Evolutionary conservation across 2,113 vertebrate genomes (phyloP).

Genomic region (Rhagologus leucostigma): DNA sequence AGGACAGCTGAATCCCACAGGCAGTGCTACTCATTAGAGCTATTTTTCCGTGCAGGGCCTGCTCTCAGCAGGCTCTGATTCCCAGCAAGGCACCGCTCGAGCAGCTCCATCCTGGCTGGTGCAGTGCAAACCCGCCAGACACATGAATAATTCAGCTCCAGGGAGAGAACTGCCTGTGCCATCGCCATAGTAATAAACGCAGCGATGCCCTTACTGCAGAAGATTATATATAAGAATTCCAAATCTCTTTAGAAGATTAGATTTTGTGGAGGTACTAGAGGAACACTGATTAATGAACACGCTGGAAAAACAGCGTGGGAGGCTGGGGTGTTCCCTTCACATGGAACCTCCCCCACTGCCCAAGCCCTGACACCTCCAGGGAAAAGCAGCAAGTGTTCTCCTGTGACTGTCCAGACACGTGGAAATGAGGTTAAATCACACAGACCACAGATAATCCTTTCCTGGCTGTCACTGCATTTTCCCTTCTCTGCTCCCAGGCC

Average conservation of each 20-base stretch:
- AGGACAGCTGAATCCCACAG: background rate
- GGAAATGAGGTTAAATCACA: background rate
- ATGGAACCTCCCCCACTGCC: fast-evolving
- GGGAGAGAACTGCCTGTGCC: background rate
- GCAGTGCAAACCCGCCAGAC: background rate
- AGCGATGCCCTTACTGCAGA: background rate
- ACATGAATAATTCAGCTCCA: background rate
- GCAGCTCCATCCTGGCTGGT: background rate
- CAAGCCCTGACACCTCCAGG: background rate
- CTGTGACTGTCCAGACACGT: background rate
- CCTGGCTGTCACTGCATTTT: fast-evolving
- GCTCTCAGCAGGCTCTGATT: background rate
- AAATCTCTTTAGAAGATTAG: constrained; percentile 20
- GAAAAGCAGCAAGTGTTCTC: background rate
- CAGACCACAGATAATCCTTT: background rate
- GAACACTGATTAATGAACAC: background rate
- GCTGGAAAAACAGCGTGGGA: fast-evolving
- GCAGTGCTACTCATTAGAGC: fast-evolving
- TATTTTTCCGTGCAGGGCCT: fast-evolving
- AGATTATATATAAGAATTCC: background rate
- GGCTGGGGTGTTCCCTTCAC: background rate
- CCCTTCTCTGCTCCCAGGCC: background rate
- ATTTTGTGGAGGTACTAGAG: background rate
- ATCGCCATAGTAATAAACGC: background rate
- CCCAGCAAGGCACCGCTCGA: fast-evolving